Conservation (phyloP, 2,797 vertebrate genomes). For the Syngnathus rostellatus region DNA sequence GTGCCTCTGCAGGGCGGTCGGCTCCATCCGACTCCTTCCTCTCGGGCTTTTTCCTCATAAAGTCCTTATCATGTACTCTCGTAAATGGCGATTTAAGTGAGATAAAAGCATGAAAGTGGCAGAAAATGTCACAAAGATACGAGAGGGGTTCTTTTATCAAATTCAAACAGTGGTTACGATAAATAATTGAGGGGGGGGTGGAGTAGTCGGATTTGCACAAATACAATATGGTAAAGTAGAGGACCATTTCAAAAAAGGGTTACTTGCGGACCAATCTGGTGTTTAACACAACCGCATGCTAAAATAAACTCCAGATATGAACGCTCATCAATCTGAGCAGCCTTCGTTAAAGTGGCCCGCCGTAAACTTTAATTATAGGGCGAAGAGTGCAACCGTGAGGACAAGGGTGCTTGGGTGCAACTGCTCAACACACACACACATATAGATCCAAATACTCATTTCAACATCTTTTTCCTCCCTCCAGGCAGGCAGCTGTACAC, state of each 20-base stretch:
- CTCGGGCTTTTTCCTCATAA: constrained; percentile 18
- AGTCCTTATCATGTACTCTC: constrained; percentile 22
- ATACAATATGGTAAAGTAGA: neutral
- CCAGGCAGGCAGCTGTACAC: constrained; percentile 12
- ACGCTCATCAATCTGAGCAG: constrained; percentile 56
- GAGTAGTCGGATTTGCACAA: neutral
- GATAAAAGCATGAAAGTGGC: constrained; percentile 22
- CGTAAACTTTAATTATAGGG: constrained; percentile 67
- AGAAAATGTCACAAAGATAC: constrained; percentile 29
- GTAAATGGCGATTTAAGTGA: constrained; percentile 51
- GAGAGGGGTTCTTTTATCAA: constrained; percentile 17
- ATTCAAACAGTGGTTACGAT: constrained; percentile 15
- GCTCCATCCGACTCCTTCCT: constrained; percentile 6
- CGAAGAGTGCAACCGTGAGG: constrained; percentile 40
- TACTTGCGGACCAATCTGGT: constrained; percentile 14
- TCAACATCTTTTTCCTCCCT: constrained; percentile 44
- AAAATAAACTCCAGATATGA: constrained; percentile 67
- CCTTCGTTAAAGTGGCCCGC: constrained; percentile 64
- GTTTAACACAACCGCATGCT: constrained; percentile 43
- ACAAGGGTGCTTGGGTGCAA: constrained; percentile 5
- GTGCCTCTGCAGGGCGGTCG: constrained; percentile 27
- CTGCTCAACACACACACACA: constrained; percentile 14
- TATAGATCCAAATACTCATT: constrained; percentile 50
- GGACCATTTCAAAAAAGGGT: too few relatives aligned
- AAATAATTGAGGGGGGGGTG: constrained; percentile 33